Evolutionary conservation across 2,888 invertebrate genomes (phyloP), one percentile per base, ranked within the genome.

Genomic region (Polyploca ridens): DNA sequence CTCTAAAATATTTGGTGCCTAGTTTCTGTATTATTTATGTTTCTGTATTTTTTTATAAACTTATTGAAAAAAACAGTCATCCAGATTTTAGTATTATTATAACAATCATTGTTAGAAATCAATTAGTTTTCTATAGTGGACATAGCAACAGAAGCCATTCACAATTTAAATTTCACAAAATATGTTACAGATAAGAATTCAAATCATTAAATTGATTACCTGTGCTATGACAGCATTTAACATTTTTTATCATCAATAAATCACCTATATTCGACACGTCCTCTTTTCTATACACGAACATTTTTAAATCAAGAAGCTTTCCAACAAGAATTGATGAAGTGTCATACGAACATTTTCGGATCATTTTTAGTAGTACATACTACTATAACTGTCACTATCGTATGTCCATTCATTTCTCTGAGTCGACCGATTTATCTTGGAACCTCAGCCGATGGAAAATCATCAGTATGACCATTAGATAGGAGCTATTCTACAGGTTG

Each of bases 321-420:
- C 35, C 61, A 61, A 79, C 83, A 77, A 84, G 81, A 90, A 92
- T 91, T 89, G 90, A 92, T 92, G 86, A 74, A 87, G 86, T 88
- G 91, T 90, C 91, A 89, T 68, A 80, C 77, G 76, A 79, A 77
- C 81, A 85, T 82, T 87, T 84, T 80, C 72, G 75, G 82, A 88
- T 88, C 90, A 88, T 91, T 91, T 90, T 89, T 90, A 89, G 82
- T 84, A 82, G 82, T 82, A 82, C 41, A 13, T 41, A 10, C 86
- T 85, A 87, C 89, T 84, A 85, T 85, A 86, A 85, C 87, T 88
- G 90, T 89, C 90, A 90, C 76, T 84, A 83, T 81, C 75, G 76
- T 67, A 69, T 75, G 77, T 84, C 81, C 86, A 88, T 90, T 90
- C 88, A 88, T 90, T 89, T 87, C 83, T 83, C 79, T 80, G 77